phyloP scores from a whole-genome alignment of 2,797 vertebrate species.

The Xerus rutilus region DNA sequence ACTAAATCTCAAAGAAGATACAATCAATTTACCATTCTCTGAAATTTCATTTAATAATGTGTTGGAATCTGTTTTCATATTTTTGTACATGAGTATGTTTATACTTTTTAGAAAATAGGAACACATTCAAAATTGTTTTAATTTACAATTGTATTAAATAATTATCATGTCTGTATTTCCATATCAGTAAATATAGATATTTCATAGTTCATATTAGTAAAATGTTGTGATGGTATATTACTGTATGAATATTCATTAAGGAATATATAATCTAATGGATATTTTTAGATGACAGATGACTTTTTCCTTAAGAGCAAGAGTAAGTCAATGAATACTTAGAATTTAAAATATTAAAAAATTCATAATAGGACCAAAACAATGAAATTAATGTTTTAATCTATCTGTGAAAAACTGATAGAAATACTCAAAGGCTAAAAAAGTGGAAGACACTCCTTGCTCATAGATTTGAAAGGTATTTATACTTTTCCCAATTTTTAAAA shows the following conservation, averaged over 20 bases:
- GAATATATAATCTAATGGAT: constrained; percentile 10
- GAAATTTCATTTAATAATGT: not conserved
- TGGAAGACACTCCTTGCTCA: not conserved
- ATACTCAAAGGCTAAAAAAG: not conserved
- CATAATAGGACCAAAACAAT: not conserved
- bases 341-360: not conserved
- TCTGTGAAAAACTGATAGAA: not conserved
- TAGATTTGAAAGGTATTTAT: not conserved
- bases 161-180: not conserved
- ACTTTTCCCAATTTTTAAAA: not conserved
- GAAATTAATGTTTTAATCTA: not conserved
- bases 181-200: not conserved
- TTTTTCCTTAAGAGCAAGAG: not conserved
- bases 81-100: not conserved
- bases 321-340: not conserved
- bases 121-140: not conserved
- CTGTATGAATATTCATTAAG: not conserved
- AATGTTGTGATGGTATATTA: not conserved
- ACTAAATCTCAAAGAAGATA: not conserved
- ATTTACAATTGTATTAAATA: not conserved
- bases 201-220: not conserved
- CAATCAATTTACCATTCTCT: not conserved
- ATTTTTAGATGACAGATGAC: not conserved
- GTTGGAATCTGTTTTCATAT: not conserved
- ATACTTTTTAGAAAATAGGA: not conserved